Evolutionary conservation across 2,888 invertebrate species (phyloP), one percentile per base, ranked within the genome.

Genomic region (Andricus curvator): DNA sequence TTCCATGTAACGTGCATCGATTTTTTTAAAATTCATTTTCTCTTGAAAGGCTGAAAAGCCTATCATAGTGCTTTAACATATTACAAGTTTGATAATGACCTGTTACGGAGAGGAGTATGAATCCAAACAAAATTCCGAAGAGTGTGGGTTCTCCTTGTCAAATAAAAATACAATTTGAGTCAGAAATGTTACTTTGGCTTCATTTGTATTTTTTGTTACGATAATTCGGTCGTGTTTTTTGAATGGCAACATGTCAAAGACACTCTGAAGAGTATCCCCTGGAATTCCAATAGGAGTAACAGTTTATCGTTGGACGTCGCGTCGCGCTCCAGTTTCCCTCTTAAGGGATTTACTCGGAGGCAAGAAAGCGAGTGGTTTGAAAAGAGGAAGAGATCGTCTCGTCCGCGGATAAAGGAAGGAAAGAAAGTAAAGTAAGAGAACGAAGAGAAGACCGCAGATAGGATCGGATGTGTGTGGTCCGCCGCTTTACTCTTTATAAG

Each of bases 401-500:
- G 85, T 80, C 78, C 83, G 78, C 80, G 78, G 78, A 84, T 83
- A 79, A 80, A 78, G 83, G 85, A 80, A 81, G 80, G 81, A 81
- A 80, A 78, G 78, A 68, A 66, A 77, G 68, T 78, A 79, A 80
- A 78, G 78, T 66, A 81, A 79, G 65, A 68, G 80, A 79, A 78
- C 77, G 80, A 78, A 80, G 78, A 81, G 82, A 84, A 78, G 68
- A 64, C 37, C 80, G 87, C 85, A 91, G 92, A 92, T 92, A 92
- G 91, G 91, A 92, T 92, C 92, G 88, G 89, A 91, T 89, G 91
- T 91, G 92, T 91, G 90, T 92, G 92, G 92, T 92, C 92, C 90
- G 85, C 86, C 90, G 90, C 88, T 92, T 92, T 92, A 91, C 91
- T 92, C 91, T 90, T 90, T 90, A 90, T 90, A 91, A 91, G 92